phyloP scores from a whole-genome alignment of 2,888 invertebrate genomes.

The Cybosia mesomella region DNA sequence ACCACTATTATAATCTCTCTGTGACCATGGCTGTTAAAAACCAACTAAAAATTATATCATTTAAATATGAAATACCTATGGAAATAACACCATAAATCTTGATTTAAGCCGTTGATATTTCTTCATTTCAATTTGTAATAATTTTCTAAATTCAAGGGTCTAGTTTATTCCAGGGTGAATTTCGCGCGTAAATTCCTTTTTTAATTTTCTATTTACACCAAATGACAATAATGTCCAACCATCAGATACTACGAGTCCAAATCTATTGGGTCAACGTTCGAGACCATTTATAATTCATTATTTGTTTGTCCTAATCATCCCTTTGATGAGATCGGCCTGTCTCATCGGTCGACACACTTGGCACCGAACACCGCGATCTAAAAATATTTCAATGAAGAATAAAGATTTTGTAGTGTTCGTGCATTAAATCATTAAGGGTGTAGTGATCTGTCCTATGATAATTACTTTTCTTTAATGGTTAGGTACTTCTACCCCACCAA shows the following conservation, averaged over 20 bases:
- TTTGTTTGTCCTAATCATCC: slow-evolving; percentile 56
- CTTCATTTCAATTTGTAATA: too few species aligned
- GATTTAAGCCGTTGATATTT: too few species aligned
- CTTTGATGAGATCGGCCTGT: slow-evolving; percentile 61
- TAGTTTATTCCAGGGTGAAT: background rate
- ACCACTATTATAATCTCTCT: too few species aligned
- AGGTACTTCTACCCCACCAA: background rate
- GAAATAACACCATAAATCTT: too few species aligned
- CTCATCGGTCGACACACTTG: slow-evolving; percentile 70
- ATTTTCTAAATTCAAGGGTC: too few species aligned
- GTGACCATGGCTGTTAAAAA: too few species aligned
- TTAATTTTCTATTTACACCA: background rate
- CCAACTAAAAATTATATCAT: too few species aligned
- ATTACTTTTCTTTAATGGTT: background rate
- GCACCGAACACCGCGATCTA: slow-evolving; percentile 51
- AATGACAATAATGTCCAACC: slow-evolving; percentile 9
- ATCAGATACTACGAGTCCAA: slow-evolving; percentile 37
- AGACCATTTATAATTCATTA: slow-evolving; percentile 54
- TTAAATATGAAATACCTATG: too few species aligned
- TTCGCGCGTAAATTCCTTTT: background rate
- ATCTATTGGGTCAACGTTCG: slow-evolving; percentile 62
- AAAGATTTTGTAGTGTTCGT: slow-evolving; percentile 28
- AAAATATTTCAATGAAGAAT: slow-evolving; percentile 50
- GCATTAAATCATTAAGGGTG: slow-evolving; percentile 18
- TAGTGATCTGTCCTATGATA: slow-evolving; percentile 6